phyloP scores from a whole-genome alignment of 2,113 vertebrate species.

The Lipophrys pholis region DNA sequence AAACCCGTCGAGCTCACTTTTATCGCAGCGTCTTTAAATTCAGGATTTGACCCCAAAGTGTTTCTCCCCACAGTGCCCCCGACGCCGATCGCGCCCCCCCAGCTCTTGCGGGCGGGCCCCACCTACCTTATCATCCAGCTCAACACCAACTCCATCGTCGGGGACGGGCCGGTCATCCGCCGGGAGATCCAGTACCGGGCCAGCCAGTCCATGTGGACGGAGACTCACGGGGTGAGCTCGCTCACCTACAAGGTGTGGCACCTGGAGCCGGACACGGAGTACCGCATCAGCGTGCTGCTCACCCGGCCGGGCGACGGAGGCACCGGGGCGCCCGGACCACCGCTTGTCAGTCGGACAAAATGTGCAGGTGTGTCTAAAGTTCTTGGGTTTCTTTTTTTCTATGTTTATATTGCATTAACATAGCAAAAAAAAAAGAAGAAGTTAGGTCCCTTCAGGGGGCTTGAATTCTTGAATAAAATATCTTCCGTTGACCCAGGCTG shows the following conservation, averaged over 20 bases:
- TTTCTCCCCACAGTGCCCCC: constrained; percentile 87
- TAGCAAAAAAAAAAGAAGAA: no score
- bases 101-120: constrained; percentile 92
- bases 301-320: constrained; percentile 94
- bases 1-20: no score
- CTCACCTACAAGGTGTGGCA: constrained; percentile 98
- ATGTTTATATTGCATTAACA: no score
- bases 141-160: constrained; percentile 95
- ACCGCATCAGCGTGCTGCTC: constrained; percentile 94
- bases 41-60: no score
- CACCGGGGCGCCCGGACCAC: constrained; percentile 91
- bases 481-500: no score
- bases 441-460: no score
- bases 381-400: no score
- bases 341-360: constrained; percentile 94
- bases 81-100: constrained; percentile 92
- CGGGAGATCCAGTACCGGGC: constrained; percentile 96
- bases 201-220: constrained; percentile 90
- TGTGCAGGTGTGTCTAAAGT: constrained; percentile 89
- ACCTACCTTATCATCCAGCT: constrained; percentile 97
- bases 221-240: constrained; percentile 92
- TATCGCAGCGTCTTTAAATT: no score
- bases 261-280: constrained; percentile 95
- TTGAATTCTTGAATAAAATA: no score
- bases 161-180: constrained; percentile 93